These are phyloP conservation scores for Platycnemis pennipes DNA, from an alignment of 2,888 invertebrate genomes.

Conservation along the genomic window DNA sequence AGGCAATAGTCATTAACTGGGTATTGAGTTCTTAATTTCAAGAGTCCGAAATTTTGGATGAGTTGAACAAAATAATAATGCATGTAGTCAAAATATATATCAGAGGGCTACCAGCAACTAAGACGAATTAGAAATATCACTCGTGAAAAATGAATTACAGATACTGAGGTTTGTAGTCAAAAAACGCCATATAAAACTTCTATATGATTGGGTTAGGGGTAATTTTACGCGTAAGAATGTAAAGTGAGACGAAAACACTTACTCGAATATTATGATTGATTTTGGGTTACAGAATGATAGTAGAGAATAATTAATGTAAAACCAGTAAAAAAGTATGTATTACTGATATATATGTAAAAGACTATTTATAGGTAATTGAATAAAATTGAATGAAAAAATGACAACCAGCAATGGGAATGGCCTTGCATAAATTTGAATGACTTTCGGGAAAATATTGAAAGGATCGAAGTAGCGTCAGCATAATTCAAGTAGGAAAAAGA, in stretches of 20 bases:
- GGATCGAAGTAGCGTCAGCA: neutral
- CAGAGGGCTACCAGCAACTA: no score
- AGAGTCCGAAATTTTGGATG: no score
- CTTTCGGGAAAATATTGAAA: constrained; percentile 27
- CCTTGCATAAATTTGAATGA: constrained; percentile 22
- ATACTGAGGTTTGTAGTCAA: neutral
- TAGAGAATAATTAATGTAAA: neutral
- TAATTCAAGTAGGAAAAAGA: neutral
- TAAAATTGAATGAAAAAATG: neutral
- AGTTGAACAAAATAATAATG: no score
- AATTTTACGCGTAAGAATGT: neutral
- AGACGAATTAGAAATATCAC: no score
- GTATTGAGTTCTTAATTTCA: no score
- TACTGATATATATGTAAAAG: neutral
- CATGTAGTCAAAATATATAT: no score
- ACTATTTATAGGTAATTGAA: neutral
- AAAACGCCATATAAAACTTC: neutral
- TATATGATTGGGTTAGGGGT: neutral
- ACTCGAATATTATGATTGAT: neutral
- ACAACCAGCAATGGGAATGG: neutral
- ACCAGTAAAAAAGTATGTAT: neutral
- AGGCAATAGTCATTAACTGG: no score
- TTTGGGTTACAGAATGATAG: neutral
- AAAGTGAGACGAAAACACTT: neutral
- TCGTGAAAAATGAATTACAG: neutral